A percentile compares a stretch with the other conserved stretches of the same genome.
Conservation (phyloP, 2,113 vertebrate species). For the human (Homo sapiens) region DNA sequence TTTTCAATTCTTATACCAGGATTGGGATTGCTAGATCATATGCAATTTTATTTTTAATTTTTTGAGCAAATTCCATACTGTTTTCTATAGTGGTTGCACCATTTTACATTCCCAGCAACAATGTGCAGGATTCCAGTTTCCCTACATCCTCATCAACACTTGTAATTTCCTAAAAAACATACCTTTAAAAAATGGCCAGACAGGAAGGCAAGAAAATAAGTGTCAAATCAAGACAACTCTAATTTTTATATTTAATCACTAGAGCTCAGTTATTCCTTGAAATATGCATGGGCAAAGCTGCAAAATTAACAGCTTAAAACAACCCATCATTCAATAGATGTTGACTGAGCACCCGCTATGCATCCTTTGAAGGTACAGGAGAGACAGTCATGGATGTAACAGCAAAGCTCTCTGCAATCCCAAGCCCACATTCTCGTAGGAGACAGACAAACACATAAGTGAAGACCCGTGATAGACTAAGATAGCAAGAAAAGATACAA, state of each 20-base stretch:
- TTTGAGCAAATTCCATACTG: background rate
- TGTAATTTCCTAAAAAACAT: background rate
- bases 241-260: fast-evolving
- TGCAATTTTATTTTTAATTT: background rate
- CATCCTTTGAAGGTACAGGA: background rate
- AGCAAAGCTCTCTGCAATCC: background rate
- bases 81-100: fast-evolving
- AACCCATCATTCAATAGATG: background rate
- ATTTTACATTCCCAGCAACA: too few relatives aligned
- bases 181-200: background rate
- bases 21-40: background rate
- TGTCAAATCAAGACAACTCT: background rate
- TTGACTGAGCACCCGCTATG: too few relatives aligned
- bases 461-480: fast-evolving
- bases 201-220: background rate
- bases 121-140: background rate
- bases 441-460: background rate
- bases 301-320: too few relatives aligned
- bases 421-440: background rate
- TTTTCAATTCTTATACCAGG: background rate
- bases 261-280: background rate
- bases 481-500: too few relatives aligned
- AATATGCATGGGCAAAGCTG: too few relatives aligned
- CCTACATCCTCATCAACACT: background rate
- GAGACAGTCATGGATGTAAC: fast-evolving